Conservation (phyloP, 2,113 vertebrate species). For the Megaleporinus macrocephalus region DNA sequence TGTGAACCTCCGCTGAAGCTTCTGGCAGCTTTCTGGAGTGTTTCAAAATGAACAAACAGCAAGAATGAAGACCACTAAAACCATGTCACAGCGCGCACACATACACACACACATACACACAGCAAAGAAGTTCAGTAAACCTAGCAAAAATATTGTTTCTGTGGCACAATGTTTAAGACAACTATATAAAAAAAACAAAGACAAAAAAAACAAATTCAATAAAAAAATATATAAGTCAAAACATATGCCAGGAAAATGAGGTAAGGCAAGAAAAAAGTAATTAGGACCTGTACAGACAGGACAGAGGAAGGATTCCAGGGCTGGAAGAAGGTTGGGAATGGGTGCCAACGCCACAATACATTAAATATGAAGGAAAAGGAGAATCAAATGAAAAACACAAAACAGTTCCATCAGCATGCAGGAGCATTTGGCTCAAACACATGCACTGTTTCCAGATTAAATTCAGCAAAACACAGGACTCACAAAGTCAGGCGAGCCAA, state of each 20-base stretch:
- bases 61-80: conserved; percentile 75
- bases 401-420: conserved; percentile 82
- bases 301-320: neutral
- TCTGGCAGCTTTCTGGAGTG: conserved; percentile 83
- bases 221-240: conserved; percentile 41
- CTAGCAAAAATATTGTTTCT: conserved; percentile 55
- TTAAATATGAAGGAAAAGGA: conserved; percentile 75
- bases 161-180: conserved; percentile 52
- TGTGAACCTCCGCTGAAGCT: conserved; percentile 84
- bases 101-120: neutral
- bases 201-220: conserved; percentile 18
- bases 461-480: conserved; percentile 80
- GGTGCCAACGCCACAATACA: conserved; percentile 78
- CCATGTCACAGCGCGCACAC: conserved; percentile 71
- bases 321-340: conserved; percentile 60
- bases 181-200: conserved; percentile 39
- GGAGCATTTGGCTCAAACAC: conserved; percentile 80
- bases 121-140: conserved; percentile 53
- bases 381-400: conserved; percentile 70
- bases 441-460: conserved; percentile 75
- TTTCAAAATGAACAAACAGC: conserved; percentile 78
- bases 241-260: conserved; percentile 11
- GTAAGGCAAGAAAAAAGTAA: conserved; percentile 25
- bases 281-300: conserved; percentile 27
- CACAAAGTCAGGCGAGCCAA: conserved; percentile 78